Evolutionary conservation across 2,888 invertebrate species (phyloP).

Genomic region (Omphaloscelis lunosa): DNA sequence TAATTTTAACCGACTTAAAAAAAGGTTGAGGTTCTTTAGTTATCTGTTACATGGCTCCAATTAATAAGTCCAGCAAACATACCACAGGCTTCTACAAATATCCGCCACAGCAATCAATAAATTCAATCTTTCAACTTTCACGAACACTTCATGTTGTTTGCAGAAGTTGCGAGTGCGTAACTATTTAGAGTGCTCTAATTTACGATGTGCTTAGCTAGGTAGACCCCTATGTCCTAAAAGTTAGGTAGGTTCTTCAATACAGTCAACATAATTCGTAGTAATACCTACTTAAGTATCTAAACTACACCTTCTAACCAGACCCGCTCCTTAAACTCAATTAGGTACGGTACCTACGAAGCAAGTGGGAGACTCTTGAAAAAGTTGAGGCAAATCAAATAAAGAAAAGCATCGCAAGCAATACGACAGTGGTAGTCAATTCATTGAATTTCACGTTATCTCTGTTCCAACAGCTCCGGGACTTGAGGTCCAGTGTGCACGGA

Average conservation of each 20-base stretch:
- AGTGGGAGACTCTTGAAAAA: slow-evolving; percentile 22
- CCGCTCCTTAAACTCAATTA: slow-evolving; percentile 26
- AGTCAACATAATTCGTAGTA: slow-evolving; percentile 4
- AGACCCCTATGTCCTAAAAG: slow-evolving; percentile 12
- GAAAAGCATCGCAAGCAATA: slow-evolving; percentile 39
- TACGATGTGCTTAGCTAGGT: slow-evolving; percentile 7
- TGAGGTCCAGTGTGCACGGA: slow-evolving; percentile 57
- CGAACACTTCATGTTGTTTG: slow-evolving; percentile 21
- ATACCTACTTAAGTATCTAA: not conserved
- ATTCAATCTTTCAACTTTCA: slow-evolving; percentile 17
- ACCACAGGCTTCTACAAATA: not conserved
- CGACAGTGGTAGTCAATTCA: slow-evolving; percentile 58
- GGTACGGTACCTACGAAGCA: not conserved
- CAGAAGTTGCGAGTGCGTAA: slow-evolving; percentile 12
- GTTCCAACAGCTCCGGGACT: slow-evolving; percentile 69
- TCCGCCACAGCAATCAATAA: not conserved
- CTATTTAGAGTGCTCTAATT: slow-evolving; percentile 11
- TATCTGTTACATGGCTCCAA: not conserved
- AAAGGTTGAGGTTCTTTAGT: too few species aligned
- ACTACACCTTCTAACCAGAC: slow-evolving; percentile 7
- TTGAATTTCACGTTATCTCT: slow-evolving; percentile 71
- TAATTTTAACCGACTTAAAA: not conserved
- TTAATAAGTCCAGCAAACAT: not conserved
- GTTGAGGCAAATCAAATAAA: slow-evolving; percentile 34
- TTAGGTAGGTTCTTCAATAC: slow-evolving; percentile 21